A percentile compares a stretch with the other conserved stretches of the same genome.
phyloP scores from a whole-genome alignment of 2,888 invertebrate genomes.

The Sympetrum striolatum region DNA sequence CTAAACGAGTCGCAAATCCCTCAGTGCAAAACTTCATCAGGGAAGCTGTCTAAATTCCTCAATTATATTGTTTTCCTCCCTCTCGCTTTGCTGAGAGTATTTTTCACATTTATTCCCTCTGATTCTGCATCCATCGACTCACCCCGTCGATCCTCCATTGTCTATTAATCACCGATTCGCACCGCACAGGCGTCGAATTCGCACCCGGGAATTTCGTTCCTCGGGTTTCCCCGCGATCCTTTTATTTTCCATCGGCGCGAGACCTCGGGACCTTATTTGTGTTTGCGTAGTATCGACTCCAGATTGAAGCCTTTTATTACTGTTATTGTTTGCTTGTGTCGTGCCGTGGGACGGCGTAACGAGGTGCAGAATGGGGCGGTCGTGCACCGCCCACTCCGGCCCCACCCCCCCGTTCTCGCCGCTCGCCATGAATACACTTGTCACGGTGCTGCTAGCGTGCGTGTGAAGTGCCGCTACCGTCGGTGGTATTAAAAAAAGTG shows the following conservation, averaged over 20 bases:
- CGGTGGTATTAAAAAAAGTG: neutral
- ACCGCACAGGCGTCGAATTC: neutral
- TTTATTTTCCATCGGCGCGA: neutral
- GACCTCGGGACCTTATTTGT: neutral
- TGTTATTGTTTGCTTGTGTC: neutral
- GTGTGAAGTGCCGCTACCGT: neutral
- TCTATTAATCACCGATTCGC: neutral
- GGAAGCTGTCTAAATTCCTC: too few species aligned
- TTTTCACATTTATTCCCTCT: neutral
- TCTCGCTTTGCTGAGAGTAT: too few species aligned
- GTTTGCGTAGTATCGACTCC: neutral
- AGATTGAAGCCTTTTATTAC: constrained; percentile 16
- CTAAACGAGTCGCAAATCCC: too few species aligned
- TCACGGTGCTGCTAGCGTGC: neutral
- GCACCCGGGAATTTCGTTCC: neutral
- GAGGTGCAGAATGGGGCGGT: neutral
- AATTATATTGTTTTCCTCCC: too few species aligned
- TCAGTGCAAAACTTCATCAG: too few species aligned
- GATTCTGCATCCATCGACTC: neutral
- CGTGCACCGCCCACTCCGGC: neutral
- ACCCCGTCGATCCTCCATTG: neutral
- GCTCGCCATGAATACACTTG: constrained; percentile 10
- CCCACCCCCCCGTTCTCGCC: neutral
- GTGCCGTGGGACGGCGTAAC: neutral
- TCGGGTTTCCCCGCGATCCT: neutral